Evolutionary conservation across 2,888 invertebrate genomes (phyloP).

Genomic region (Orthosia gracilis): DNA sequence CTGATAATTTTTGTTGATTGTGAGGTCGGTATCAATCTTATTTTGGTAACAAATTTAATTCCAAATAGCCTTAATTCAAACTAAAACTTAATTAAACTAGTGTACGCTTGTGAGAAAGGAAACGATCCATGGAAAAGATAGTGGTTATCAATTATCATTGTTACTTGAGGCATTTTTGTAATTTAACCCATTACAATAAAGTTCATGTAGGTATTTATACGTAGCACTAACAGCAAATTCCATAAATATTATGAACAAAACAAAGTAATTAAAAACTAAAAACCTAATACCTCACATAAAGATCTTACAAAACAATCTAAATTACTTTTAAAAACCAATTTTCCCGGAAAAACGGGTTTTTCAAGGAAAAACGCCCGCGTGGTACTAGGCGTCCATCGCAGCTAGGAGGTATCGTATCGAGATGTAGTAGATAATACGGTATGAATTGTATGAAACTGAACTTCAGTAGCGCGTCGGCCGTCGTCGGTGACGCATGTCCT

Average conservation of each 20-base stretch:
- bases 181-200: not conserved
- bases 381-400: conserved; percentile 81
- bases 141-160: not conserved
- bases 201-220: not conserved
- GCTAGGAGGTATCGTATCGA: conserved; percentile 75
- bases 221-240: not conserved
- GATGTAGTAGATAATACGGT: conserved; percentile 79
- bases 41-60: conserved; percentile 2
- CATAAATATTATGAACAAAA: not conserved
- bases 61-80: not conserved
- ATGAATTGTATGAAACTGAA: conserved; percentile 72
- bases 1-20: conserved; percentile 19
- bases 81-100: not conserved
- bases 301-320: conserved; percentile 19
- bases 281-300: not conserved
- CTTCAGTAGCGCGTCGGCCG: conserved; percentile 84
- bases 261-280: not conserved
- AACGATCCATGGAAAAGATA: not conserved
- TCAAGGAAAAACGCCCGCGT: conserved; percentile 65
- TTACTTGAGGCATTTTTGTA: not conserved
- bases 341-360: conserved; percentile 71
- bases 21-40: not conserved
- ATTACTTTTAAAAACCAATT: conserved; percentile 41
- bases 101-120: not conserved
- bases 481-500: conserved; percentile 79